phyloP scores from a whole-genome alignment of 2,113 vertebrate genomes.

The Cathartes aura region DNA sequence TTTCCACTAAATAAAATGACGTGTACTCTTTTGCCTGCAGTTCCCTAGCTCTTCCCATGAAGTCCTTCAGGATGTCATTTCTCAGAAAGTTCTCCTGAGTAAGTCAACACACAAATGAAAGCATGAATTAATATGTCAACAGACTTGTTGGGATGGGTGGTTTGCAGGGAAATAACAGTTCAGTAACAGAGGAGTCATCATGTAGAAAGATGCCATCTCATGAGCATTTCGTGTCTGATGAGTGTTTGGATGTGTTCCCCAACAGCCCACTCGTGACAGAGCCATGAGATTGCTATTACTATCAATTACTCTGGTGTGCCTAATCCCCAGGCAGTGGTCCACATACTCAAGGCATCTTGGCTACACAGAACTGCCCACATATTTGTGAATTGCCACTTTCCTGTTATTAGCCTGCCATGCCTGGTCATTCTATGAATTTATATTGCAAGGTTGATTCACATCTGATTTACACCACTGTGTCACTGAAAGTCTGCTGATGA shows the following conservation, averaged over 20 bases:
- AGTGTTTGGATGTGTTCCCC: not conserved
- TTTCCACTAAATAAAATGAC: not conserved
- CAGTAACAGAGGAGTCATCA: not conserved
- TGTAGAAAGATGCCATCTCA: not conserved
- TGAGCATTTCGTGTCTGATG: not conserved
- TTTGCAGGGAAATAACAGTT: not conserved
- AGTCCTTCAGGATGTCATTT: not conserved
- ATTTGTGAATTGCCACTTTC: not conserved
- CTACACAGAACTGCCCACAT: not conserved
- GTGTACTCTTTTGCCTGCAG: not conserved
- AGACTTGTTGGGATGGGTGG: not conserved
- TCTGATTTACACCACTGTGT: not conserved
- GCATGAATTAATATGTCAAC: not conserved
- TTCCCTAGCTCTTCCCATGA: not conserved
- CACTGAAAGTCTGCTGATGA: not conserved
- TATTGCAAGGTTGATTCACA: not conserved
- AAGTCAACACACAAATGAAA: not conserved
- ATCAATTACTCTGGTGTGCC: not conserved
- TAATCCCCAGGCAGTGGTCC: not conserved
- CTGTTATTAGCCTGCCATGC: not conserved
- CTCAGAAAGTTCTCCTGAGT: not conserved
- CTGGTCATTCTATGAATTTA: not conserved
- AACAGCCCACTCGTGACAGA: not conserved
- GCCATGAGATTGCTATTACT: not conserved
- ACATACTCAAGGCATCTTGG: not conserved